Percentiles rank a stretch among this genome's conserved stretches.
phyloP scores from a whole-genome alignment of 2,113 vertebrate genomes.

The Boulengeromyrus knoepffleri region DNA sequence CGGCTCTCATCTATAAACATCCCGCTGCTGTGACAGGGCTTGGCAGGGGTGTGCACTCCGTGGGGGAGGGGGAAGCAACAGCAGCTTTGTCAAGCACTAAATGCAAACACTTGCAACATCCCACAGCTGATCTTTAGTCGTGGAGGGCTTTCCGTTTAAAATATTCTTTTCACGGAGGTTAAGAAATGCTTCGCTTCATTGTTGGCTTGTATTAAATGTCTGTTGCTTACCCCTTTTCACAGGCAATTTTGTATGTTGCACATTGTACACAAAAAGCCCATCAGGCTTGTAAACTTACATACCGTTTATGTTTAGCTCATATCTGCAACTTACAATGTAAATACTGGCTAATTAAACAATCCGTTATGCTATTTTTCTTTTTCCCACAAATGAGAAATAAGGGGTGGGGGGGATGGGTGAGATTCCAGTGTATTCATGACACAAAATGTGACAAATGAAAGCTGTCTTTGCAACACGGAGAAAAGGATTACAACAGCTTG shows the following conservation, averaged over 20 bases:
- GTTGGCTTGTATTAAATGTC: not conserved
- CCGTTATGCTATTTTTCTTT: conserved; percentile 22
- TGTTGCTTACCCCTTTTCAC: not conserved
- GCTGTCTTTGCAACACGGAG: conserved; percentile 12
- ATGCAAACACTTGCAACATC: not conserved
- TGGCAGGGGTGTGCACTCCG: conserved; percentile 20
- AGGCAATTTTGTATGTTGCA: not conserved
- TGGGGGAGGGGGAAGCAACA: conserved; percentile 37
- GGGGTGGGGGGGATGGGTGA: conserved; percentile 21
- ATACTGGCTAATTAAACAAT: conserved; percentile 10
- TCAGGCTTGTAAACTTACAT: not conserved
- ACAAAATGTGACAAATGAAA: conserved; percentile 6
- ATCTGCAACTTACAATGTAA: not conserved
- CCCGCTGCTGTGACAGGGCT: conserved; percentile 33
- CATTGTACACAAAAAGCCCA: not conserved
- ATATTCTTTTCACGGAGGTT: not conserved
- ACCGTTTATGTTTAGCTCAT: not conserved
- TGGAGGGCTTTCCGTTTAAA: not conserved
- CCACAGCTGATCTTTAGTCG: not conserved
- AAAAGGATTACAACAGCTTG: conserved; percentile 50
- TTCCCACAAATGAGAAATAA: conserved; percentile 29
- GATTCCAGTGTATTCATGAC: conserved; percentile 31
- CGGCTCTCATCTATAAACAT: conserved; percentile 35
- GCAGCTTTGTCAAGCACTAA: not conserved
- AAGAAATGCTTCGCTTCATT: not conserved